These are phyloP conservation scores for Anastrepha obliqua DNA, from an alignment of 1,140 invertebrate species.

Conservation along the genomic window DNA sequence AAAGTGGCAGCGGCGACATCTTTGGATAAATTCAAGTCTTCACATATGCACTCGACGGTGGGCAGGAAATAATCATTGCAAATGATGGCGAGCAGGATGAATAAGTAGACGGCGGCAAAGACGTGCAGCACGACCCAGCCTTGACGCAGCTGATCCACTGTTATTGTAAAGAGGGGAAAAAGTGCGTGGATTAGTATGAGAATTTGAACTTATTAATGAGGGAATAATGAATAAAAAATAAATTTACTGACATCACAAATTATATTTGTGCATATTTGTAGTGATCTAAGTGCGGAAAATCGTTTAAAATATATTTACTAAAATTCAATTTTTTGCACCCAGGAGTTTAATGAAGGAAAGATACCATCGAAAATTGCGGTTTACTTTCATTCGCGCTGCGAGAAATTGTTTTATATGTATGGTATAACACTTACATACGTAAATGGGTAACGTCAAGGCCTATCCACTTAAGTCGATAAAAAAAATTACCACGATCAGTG, in stretches of 20 bases:
- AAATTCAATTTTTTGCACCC: too few species aligned
- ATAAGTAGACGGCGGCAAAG: slow-evolving; percentile 86
- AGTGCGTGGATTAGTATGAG: background rate
- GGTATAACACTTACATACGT: too few species aligned
- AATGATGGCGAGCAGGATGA: slow-evolving; percentile 85
- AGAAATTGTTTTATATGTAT: too few species aligned
- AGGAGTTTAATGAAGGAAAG: too few species aligned
- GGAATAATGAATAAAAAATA: background rate
- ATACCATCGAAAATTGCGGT: too few species aligned
- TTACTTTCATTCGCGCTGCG: too few species aligned
- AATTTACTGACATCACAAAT: too few species aligned
- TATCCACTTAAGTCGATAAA: background rate
- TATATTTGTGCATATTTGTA: too few species aligned
- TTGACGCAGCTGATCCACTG: slow-evolving; percentile 78
- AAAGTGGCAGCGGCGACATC: slow-evolving; percentile 94
- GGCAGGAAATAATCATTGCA: slow-evolving; percentile 92
- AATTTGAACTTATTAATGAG: background rate
- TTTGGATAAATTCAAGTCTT: slow-evolving; percentile 81
- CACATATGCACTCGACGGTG: slow-evolving; percentile 87
- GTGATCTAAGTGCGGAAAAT: too few species aligned
- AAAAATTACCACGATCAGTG: background rate
- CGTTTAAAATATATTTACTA: too few species aligned
- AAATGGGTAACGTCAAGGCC: background rate
- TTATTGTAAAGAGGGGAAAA: slow-evolving; percentile 57
- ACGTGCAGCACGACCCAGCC: slow-evolving; percentile 85